Evolutionary conservation across 23 tunicate genomes (phyloP).

Genomic region (Styela plicata): DNA sequence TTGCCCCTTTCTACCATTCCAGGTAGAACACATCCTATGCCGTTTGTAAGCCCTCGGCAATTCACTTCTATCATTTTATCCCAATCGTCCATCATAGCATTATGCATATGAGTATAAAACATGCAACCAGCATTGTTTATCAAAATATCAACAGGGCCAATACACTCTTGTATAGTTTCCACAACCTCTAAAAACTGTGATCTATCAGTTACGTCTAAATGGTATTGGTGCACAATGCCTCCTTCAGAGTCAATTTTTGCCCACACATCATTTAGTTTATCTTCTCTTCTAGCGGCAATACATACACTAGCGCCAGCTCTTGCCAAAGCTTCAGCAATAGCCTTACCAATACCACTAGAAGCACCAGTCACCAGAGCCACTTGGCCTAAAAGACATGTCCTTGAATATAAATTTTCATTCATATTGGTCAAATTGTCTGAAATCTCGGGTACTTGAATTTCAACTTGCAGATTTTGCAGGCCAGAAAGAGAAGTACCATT

Average conservation of each 20-base stretch:
- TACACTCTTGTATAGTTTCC: constrained; percentile 29
- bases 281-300: constrained; percentile 67
- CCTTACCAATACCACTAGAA: constrained; percentile 88
- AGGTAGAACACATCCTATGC: constrained; percentile 71
- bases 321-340: constrained; percentile 58
- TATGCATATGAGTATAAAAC: constrained; percentile 75
- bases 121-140: constrained; percentile 91
- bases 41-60: constrained; percentile 85
- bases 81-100: constrained; percentile 74
- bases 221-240: constrained; percentile 22
- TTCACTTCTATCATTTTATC: constrained; percentile 78
- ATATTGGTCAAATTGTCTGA: not conserved
- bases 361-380: constrained; percentile 91
- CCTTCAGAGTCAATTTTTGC: constrained; percentile 42
- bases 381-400: not conserved
- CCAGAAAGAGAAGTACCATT: not conserved
- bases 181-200: constrained; percentile 37
- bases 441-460: not conserved
- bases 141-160: constrained; percentile 68
- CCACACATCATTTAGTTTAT: constrained; percentile 37
- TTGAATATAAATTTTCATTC: not conserved
- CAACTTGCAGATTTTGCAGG: not conserved
- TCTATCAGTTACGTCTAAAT: constrained; percentile 69
- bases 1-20: constrained; percentile 51
- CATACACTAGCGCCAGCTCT: constrained; percentile 84